Evolutionary conservation across 37 sponge, comb jelly and placozoan genomes (phyloP).

Genomic region (Eunapius fragilis): DNA sequence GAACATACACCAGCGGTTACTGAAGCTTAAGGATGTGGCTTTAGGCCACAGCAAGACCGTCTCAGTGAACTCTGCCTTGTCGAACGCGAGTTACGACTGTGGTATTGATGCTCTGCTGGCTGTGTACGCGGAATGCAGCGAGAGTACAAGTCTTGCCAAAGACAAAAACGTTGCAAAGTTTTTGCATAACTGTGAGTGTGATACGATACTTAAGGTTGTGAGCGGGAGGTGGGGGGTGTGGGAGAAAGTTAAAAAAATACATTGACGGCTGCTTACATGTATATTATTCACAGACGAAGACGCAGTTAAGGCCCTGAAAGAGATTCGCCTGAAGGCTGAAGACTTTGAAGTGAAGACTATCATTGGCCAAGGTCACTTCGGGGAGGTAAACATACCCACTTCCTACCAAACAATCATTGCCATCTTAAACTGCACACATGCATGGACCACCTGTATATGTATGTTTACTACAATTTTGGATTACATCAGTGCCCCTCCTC

Average conservation of each 20-base stretch:
- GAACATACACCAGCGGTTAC: conserved; percentile 38
- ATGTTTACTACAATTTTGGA: no score
- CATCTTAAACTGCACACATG: no score
- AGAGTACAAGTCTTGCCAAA: conserved; percentile 14
- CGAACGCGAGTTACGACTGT: conserved; percentile 56
- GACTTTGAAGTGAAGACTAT: conserved; percentile 86
- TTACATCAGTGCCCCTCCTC: no score
- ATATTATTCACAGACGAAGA: conserved; percentile 39
- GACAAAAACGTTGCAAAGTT: conserved; percentile 54
- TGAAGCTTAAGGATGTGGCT: conserved; percentile 44
- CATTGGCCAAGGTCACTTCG: conserved; percentile 96
- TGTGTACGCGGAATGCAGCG: conserved; percentile 55
- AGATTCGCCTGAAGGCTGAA: conserved; percentile 66
- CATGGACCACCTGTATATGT: no score
- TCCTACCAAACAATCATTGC: no score
- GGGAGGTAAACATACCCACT: conserved; percentile 72
- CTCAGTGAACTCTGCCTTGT: conserved; percentile 22
- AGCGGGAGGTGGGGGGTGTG: no score
- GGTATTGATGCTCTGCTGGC: conserved; percentile 62
- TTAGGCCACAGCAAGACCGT: conserved; percentile 31
- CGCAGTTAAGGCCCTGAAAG: conserved; percentile 59
- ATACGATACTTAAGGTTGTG: no score
- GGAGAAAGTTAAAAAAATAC: neutral
- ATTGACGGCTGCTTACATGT: neutral
- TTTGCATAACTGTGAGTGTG: conserved; percentile 53